These are phyloP conservation scores for Drosophila setosimentum DNA, from an alignment of 2,888 invertebrate genomes.

Conservation along the genomic window DNA sequence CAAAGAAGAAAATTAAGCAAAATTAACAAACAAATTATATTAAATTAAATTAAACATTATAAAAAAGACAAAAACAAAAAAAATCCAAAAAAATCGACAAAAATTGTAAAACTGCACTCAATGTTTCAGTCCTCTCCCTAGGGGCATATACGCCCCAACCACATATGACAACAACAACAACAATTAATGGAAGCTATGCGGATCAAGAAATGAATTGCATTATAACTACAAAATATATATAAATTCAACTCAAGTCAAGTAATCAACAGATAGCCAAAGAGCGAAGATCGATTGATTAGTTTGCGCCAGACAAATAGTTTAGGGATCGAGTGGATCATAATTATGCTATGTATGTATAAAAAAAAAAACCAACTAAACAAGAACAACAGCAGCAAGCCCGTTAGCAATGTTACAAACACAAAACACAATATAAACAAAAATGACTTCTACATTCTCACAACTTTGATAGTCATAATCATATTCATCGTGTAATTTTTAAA, in stretches of 20 bases:
- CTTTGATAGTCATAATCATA: conserved; percentile 79
- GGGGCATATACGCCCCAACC: conserved; percentile 18
- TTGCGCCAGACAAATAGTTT: conserved; percentile 60
- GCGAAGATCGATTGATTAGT: conserved; percentile 37
- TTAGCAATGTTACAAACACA: conserved; percentile 35
- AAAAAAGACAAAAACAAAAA: conserved; percentile 34
- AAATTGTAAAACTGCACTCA: conserved; percentile 76
- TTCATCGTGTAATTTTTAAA: conserved; percentile 76
- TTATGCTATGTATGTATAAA: conserved; percentile 38
- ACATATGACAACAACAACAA: conserved; percentile 41
- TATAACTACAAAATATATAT: conserved; percentile 56
- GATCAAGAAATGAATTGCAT: conserved; percentile 65
- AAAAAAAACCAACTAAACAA: conserved; percentile 28
- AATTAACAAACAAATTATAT: conserved; percentile 56
- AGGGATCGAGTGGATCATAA: conserved; percentile 50
- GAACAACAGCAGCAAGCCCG: conserved; percentile 16
- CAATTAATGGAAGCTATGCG: conserved; percentile 53
- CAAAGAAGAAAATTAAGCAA: conserved; percentile 60
- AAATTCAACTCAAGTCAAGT: conserved; percentile 30
- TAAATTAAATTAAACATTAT: conserved; percentile 38
- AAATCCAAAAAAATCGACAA: conserved; percentile 54
- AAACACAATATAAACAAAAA: conserved; percentile 49
- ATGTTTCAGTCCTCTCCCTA: conserved; percentile 67
- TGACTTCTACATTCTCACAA: conserved; percentile 82
- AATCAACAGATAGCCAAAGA: conserved; percentile 65